These are phyloP conservation scores for Drosophila atripex DNA, from an alignment of 2,888 invertebrate species.

Conservation along the genomic window DNA sequence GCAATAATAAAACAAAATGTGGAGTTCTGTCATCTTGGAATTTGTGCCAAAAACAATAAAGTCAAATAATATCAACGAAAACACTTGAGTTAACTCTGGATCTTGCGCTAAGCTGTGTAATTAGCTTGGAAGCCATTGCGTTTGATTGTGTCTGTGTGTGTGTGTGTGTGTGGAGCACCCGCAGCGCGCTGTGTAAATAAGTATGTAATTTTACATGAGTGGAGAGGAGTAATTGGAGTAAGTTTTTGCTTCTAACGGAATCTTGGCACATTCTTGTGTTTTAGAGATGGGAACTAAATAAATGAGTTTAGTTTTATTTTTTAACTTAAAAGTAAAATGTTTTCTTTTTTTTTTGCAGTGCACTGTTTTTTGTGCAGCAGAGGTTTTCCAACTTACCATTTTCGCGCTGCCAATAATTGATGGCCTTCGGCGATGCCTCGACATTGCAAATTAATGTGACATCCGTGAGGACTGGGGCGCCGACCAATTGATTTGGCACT, in stretches of 20 bases:
- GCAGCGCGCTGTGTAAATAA: no score
- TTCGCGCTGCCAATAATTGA: slow-evolving; percentile 97
- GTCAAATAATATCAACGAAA: background rate
- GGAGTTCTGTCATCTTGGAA: background rate
- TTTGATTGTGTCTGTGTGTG: background rate
- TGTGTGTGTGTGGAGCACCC: no score
- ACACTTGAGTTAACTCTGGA: background rate
- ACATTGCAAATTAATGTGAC: slow-evolving; percentile 94
- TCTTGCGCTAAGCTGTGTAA: background rate
- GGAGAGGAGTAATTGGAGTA: background rate
- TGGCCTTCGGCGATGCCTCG: slow-evolving; percentile 96
- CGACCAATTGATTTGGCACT: slow-evolving; percentile 96
- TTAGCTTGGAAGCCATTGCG: background rate
- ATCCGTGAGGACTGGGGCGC: slow-evolving; percentile 93
- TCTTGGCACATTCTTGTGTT: no score
- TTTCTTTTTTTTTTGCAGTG: background rate
- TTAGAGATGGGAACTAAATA: no score
- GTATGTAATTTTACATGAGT: no score
- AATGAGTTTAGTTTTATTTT: no score
- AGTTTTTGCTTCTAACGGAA: background rate
- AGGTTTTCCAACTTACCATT: slow-evolving; percentile 87
- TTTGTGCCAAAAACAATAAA: background rate
- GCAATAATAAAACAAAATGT: background rate
- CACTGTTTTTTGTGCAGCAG: background rate
- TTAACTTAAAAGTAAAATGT: background rate